Evolutionary conservation across 1,140 invertebrate species (phyloP), one percentile per base, ranked within the genome.

Genomic region (Sesamia nonagrioides): DNA sequence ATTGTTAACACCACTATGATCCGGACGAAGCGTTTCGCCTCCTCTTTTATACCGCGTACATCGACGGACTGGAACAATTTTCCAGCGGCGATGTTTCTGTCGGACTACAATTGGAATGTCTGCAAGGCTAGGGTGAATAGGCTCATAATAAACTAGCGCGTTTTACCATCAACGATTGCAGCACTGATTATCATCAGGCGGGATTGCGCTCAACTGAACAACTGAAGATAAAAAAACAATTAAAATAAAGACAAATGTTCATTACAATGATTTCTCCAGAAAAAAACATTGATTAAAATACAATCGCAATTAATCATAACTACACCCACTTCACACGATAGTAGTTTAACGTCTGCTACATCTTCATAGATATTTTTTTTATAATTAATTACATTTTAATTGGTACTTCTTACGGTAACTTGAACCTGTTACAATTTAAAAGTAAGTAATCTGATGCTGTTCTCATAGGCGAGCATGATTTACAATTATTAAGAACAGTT

Each of bases 341-440:
- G n/a, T 18, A 33, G 8, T 11, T 56, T 40, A 61, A 42, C 58
- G 15, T 35, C 15, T 15, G 58, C 18, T 40, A 11, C 37, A 63
- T 63, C 60, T 58, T 6, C 56, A 33, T 58, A 37, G 33, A 61
- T 61, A 37, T 37, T 17, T 5, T 60, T 35, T 35, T 5, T 5
- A 5, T 60, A 54, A 54, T 60, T 60, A 35, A 33, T 60, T 35
- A 27, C 27, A 45, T 45, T 45, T 45, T 73, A 73, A 73, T 73
- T 73, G 18, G 27, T 18, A 56, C 33, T 18, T 54, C 9, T 37
- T 35, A 33, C n/a, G 33, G 27, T 35, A 37, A 33, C 13, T 15
- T 60, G 35, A 45, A 42, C 15, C 40, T 40, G 60, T 42, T 63
- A 35, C 35, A 42, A 37, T n/a, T 9, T 61, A 17, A 63, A 37